Base-by-base conservation (phyloP, 2,113 vertebrate genomes). In the Apeltes quadracus region DNA sequence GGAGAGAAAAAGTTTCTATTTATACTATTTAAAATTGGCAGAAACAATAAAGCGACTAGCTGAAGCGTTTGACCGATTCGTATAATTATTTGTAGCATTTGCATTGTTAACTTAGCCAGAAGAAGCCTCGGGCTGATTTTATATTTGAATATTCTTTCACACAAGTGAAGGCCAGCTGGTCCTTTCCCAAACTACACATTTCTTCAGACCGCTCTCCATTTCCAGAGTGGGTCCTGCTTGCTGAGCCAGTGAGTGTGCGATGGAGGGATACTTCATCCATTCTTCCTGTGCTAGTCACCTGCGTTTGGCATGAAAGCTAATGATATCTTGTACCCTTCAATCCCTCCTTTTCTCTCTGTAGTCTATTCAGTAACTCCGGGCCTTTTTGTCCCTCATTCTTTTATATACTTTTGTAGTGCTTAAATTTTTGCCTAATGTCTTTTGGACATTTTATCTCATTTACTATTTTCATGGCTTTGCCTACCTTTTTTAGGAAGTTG, bases 201-300 rank as follows among this genome's bases (percentile, higher is more conserved):
- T 87, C 71, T 78, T 84, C 74, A 56, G 36, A 75, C 70, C 63
- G 58, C 61, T 76, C 58, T 72, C 72, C 73, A 79, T 39, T 82
- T 62, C 55, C 29, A 85, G 76, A 88, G 74, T 66, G 53, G 69
- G 50, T 46, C 61, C 77, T 79, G 64, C 68, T 81, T 82, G 61
- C 77, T 84, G 76, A 39, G 68, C 63, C 65, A 82, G 63, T 41
- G 59, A 14, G 73, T 48, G 46, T 44, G 29, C 53, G 27, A 68
- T 63, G 56, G 41, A 66, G 59, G 69, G 67, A 79, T 75, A 63
- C 85, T 85, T 50, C 53, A 67, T 84, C 82, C 44, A 83, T 84
- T 85, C 85, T 88, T 88, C 65, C 54, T 20, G 10, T 83, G 79
- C 78, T 69, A 76, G 86, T 92, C 87, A 90, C 85, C 89, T 90